Evolutionary conservation across 2,113 vertebrate genomes (phyloP), one percentile per base, ranked within the genome.

Genomic region (Ancistrus triradiatus): DNA sequence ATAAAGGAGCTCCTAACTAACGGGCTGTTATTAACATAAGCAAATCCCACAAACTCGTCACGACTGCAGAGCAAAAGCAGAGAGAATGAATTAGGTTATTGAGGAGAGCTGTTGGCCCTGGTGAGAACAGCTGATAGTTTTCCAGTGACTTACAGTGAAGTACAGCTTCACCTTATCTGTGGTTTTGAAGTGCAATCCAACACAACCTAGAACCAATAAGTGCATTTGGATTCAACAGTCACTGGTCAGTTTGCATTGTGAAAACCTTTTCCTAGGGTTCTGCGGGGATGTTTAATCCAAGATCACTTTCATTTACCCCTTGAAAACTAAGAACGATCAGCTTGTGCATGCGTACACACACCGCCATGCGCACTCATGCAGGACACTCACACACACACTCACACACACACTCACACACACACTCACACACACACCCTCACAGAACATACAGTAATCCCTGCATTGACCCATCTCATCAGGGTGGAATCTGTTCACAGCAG

Each of bases 41-140:
- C 81, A 83, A 83, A 83, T 74, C 68, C 81, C 77, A 73, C 81
- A 81, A 81, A 79, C 70, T 74, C 74, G 76, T 82, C 77, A 83
- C 51, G 19, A 43, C 72, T 74, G 75, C 61, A 11, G 14, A 73
- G 70, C 71, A 73, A 81, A 84, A 83, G n/a, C 7, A 1, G 24
- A 28, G 37, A 52, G 24, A 43, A 53, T 53, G 49, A 53, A 63
- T 44, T 28, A 33, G 22, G 22, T 38, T 31, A 63, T 52, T 63
- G 60, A 49, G 44, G 28, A 37, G 19, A 27, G 11, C 47, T 10
- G 11, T 7, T 37, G 17, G 15, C 19, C 18, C 51, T 19, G 47
- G 60, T 42, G 21, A 47, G 25, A 22, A 38, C 48, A 19, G 37
- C n/a, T 15, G 60, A 63, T 40, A n/a, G 22, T 31, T 38, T 50